Evolutionary conservation across 1,140 invertebrate species (phyloP).

Genomic region (Apis florea): DNA sequence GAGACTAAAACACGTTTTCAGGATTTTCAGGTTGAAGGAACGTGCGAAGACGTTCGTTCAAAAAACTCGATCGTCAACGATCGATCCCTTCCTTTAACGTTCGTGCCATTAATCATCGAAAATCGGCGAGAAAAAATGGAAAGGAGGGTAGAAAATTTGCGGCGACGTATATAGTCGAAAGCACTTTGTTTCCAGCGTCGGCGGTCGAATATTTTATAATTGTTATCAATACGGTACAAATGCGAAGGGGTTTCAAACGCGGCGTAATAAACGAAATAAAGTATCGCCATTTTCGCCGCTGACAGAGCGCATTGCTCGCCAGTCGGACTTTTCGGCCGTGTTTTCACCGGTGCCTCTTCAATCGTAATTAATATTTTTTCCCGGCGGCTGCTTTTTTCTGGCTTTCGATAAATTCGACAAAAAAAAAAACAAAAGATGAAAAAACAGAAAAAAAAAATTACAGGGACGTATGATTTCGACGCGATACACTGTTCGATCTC

Average conservation of each 20-base stretch:
- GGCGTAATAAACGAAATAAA: slow-evolving; percentile 43
- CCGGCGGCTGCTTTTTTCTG: background rate
- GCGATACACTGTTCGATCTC: background rate
- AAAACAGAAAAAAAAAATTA: background rate
- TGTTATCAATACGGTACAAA: slow-evolving; percentile 41
- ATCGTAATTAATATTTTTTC: slow-evolving; percentile 37
- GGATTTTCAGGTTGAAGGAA: background rate
- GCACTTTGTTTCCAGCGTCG: slow-evolving; percentile 15
- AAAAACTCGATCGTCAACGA: background rate
- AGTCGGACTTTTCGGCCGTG: slow-evolving; percentile 10
- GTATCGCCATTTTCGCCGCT: slow-evolving; percentile 32
- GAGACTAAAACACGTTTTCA: background rate
- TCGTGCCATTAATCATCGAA: background rate
- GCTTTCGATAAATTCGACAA: background rate
- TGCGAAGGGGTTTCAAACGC: slow-evolving; percentile 34
- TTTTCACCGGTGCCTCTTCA: slow-evolving; percentile 22
- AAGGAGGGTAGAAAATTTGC: slow-evolving; percentile 19
- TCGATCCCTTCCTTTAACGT: background rate
- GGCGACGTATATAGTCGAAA: slow-evolving; percentile 28
- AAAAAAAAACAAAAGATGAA: background rate
- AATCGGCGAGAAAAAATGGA: background rate
- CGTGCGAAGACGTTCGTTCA: too few species aligned
- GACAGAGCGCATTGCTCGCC: slow-evolving; percentile 10
- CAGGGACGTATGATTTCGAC: background rate
- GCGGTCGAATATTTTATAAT: slow-evolving; percentile 38